These are phyloP conservation scores for Lepidocolaptes lacrymiger DNA, from an alignment of 2,797 vertebrate genomes.

Conservation along the genomic window DNA sequence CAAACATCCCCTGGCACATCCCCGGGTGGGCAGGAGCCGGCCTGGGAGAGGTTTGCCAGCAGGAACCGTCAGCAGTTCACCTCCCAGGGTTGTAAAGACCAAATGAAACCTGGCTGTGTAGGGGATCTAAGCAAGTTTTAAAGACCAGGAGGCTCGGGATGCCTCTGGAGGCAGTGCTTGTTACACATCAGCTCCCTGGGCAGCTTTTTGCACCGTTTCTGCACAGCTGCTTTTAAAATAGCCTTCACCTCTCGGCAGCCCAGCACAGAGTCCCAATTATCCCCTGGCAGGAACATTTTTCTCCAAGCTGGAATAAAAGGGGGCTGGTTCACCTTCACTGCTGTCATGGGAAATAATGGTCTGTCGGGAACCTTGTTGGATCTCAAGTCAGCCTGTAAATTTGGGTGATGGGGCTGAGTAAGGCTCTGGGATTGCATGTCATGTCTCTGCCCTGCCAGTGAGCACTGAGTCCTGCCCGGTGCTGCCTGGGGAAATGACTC, in stretches of 20 bases:
- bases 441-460: neutral
- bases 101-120: neutral
- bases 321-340: neutral
- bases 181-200: neutral
- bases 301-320: constrained; percentile 6
- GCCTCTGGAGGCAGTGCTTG: neutral
- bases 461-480: neutral
- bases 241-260: neutral
- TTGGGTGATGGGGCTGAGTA: neutral
- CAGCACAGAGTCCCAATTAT: neutral
- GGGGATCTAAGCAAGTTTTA: neutral
- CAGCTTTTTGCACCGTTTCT: neutral
- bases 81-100: neutral
- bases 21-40: neutral
- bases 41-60: neutral
- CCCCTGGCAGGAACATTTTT: constrained; percentile 20
- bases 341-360: constrained; percentile 4
- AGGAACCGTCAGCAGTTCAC: neutral
- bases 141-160: neutral
- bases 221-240: constrained; percentile 21
- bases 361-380: neutral
- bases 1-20: neutral
- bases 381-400: neutral
- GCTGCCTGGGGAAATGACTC: neutral
- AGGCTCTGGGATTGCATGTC: neutral